These are phyloP conservation scores for Apteryx owenii DNA, from an alignment of 2,113 vertebrate genomes.

Conservation along the genomic window DNA sequence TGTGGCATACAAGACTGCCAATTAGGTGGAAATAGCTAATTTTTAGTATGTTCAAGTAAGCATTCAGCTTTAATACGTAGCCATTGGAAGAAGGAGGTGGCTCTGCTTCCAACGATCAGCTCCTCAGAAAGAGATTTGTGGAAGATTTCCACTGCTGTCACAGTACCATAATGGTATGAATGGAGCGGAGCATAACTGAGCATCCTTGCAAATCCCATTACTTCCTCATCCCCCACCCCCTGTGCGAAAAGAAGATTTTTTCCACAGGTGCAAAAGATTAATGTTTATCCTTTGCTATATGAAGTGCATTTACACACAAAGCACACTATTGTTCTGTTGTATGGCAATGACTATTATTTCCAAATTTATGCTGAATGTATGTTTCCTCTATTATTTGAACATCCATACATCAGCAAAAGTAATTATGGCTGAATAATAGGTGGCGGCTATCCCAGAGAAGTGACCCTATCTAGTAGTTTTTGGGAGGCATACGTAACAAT, in stretches of 20 bases:
- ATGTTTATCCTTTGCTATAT: background rate
- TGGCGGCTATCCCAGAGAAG: background rate
- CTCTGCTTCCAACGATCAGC: background rate
- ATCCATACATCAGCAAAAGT: background rate
- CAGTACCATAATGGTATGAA: background rate
- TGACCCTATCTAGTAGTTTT: background rate
- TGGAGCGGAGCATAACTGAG: background rate
- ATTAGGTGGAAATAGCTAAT: background rate
- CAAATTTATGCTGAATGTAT: background rate
- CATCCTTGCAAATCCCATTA: background rate
- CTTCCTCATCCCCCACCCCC: background rate
- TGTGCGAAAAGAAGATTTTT: background rate
- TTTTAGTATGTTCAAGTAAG: background rate
- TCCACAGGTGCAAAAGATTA: constrained; percentile 8
- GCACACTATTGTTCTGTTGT: background rate
- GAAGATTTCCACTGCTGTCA: constrained; percentile 1
- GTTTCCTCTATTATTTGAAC: background rate
- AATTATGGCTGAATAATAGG: background rate
- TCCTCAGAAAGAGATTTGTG: background rate
- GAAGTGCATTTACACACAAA: background rate
- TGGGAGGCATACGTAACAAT: background rate
- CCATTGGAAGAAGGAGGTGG: background rate
- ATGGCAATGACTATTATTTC: background rate
- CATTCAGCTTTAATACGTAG: background rate
- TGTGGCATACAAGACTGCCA: background rate